A percentile compares a stretch with the other conserved stretches of the same genome.
phyloP scores from a whole-genome alignment of 2,797 vertebrate genomes.

The Cossypha polioptera region DNA sequence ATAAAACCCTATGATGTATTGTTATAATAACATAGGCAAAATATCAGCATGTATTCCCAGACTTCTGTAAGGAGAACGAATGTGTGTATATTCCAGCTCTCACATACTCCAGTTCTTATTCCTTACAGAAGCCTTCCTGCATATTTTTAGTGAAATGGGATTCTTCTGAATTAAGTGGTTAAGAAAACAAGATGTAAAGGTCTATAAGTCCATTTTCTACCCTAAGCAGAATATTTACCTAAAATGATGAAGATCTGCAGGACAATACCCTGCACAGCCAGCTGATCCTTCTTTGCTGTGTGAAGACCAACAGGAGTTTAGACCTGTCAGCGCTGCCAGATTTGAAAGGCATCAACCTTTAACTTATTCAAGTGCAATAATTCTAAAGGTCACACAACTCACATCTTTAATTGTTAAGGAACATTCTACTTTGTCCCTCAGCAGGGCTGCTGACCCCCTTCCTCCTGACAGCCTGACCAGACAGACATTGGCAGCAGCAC shows the following conservation, averaged over 20 bases:
- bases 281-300: not conserved
- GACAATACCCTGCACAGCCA: not conserved
- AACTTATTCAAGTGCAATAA: not conserved
- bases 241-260: not conserved
- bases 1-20: not conserved
- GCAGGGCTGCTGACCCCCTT: rapidly evolving
- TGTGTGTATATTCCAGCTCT: not conserved
- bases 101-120: not conserved
- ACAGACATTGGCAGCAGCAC: rapidly evolving
- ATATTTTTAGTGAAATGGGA: not conserved
- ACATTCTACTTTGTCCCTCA: not conserved
- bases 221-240: not conserved
- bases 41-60: not conserved
- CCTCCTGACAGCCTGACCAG: not conserved
- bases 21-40: not conserved
- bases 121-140: not conserved
- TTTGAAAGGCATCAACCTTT: not conserved
- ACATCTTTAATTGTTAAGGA: not conserved
- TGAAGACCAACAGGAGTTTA: not conserved
- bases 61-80: not conserved
- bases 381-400: not conserved
- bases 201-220: not conserved
- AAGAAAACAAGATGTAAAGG: not conserved
- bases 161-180: not conserved
- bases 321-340: not conserved